Percentiles rank a stretch among this genome's conserved stretches.
Evolutionary conservation across 2,797 vertebrate species (phyloP).

Genomic region (Phoxinus dragarum): DNA sequence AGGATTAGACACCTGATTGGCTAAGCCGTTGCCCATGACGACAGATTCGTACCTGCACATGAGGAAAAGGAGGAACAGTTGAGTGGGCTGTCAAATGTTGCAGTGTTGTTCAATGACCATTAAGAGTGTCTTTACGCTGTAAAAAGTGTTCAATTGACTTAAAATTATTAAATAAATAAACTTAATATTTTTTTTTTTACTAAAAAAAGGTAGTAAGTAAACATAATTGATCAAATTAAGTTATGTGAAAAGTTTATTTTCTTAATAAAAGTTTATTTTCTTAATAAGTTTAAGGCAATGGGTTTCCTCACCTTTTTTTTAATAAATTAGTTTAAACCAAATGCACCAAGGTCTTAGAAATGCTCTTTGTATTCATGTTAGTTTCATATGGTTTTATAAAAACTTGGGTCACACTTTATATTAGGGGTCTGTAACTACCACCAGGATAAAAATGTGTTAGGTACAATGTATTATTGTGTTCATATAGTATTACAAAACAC

Average conservation of each 20-base stretch:
- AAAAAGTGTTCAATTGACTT: too few relatives aligned
- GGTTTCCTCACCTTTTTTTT: neutral
- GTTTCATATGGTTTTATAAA: neutral
- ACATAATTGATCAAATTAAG: too few relatives aligned
- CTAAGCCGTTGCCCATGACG: conserved; percentile 91
- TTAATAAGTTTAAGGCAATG: too few relatives aligned
- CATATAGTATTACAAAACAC: neutral
- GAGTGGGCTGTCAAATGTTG: neutral
- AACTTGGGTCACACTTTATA: neutral
- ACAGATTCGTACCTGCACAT: conserved; percentile 87
- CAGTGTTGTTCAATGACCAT: neutral
- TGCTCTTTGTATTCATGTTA: neutral
- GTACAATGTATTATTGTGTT: neutral
- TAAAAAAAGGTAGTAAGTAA: too few relatives aligned
- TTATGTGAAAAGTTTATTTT: too few relatives aligned
- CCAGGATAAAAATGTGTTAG: neutral
- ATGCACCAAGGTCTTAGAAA: neutral
- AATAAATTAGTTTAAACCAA: neutral
- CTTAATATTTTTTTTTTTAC: too few relatives aligned
- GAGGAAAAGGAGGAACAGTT: neutral
- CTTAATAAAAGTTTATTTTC: too few relatives aligned
- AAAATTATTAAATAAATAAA: too few relatives aligned
- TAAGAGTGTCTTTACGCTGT: neutral
- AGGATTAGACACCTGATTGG: conserved; percentile 94
- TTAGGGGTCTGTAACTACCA: neutral